Evolutionary conservation across 2,888 invertebrate genomes (phyloP).

Genomic region (Eupelmus urozonus): DNA sequence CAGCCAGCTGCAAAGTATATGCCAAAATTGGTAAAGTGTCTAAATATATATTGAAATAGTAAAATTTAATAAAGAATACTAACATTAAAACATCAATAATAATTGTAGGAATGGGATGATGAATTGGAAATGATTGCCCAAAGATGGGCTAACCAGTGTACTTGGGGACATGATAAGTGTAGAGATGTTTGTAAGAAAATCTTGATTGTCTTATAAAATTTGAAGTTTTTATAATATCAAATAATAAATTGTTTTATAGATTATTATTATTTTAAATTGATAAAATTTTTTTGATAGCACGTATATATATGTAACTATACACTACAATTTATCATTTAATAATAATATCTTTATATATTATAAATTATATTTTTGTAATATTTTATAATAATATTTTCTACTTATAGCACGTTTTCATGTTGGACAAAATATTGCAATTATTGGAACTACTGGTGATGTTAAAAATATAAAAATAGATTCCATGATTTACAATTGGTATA

Average conservation of each 20-base stretch:
- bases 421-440: conserved; percentile 75
- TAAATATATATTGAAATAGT: background rate
- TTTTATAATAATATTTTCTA: too few relatives aligned
- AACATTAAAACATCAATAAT: background rate
- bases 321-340: background rate
- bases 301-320: too few relatives aligned
- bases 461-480: background rate
- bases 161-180: conserved; percentile 74
- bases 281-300: too few relatives aligned
- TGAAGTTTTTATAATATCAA: background rate
- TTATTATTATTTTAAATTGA: background rate
- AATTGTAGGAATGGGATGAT: conserved; percentile 67
- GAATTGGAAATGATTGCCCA: conserved; percentile 76
- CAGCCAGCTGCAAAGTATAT: conserved; percentile 62
- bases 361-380: too few relatives aligned
- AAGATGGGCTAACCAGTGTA: conserved; percentile 77
- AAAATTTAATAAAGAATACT: background rate
- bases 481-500: conserved; percentile 49
- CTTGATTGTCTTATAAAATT: background rate
- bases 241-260: background rate
- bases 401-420: conserved; percentile 70
- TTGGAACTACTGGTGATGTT: conserved; percentile 32
- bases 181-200: conserved; percentile 69
- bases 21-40: conserved; percentile 38
- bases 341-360: background rate